Evolutionary conservation across 2,113 vertebrate genomes (phyloP), one percentile per base, ranked within the genome.

Genomic region (Acrocephalus arundinaceus): DNA sequence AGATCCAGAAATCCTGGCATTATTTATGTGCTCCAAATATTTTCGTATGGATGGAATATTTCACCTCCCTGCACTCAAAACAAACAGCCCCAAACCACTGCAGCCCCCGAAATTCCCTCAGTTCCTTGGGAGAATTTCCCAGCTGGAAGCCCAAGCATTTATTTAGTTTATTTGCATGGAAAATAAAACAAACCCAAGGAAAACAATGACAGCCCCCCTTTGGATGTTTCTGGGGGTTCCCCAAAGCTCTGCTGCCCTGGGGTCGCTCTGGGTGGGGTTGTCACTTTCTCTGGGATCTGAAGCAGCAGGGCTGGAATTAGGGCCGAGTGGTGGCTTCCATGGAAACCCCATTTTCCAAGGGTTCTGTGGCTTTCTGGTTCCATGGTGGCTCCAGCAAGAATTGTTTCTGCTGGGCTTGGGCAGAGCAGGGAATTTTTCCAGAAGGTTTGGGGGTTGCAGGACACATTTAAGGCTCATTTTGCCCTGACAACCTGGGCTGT

Each of bases 281-380:
- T 39, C 39, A 30, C 61, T 1, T 35, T 7, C 78, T 20, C 7
- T 28, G 71, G 82, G 58, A 43, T 61, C 57, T 4, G 72, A 87
- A 71, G 70, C n/a, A 78, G 87, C 62, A 37, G 62, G 10, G 30
- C 12, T 12, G 49, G 89, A 85, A 71, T 59, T 20, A 35, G 87
- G 85, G 68, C 79, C 6, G 57, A 62, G 58, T 21, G 33, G 39
- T 41, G 81, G 76, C 91, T 93, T 94, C 93, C 93, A 81, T 93
- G 79, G 80, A 95, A 96, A 94, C 75, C 77, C 91, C 51, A 27
- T 43, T 77, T 90, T 75, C 80, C 78, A 51, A 18, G 74, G 7
- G 39, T 4, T 87, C 93, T 33, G 6, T 70, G 81, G 19, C 89
- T 94, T 66, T 63, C 68, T 91, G 41, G 5, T 52, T 51, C 39